phyloP scores from a whole-genome alignment of 2,797 vertebrate genomes.

The Chlorospingus flavigularis region DNA sequence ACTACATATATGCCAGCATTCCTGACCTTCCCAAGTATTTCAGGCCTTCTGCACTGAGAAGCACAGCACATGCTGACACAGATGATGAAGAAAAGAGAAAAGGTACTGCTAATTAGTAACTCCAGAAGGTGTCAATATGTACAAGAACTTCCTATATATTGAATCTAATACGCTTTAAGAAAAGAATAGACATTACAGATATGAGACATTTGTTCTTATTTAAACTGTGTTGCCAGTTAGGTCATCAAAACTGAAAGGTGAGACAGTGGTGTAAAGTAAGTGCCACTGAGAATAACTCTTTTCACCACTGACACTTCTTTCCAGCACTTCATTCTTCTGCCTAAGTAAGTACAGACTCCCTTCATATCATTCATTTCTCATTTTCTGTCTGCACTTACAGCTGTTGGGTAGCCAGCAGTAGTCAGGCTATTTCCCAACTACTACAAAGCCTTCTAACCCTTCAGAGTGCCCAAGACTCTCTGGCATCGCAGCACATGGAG shows the following conservation, averaged over 20 bases:
- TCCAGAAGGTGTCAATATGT: neutral
- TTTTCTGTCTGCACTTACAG: neutral
- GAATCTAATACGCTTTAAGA: neutral
- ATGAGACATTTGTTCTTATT: neutral
- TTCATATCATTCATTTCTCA: neutral
- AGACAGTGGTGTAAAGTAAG: neutral
- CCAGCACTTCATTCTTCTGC: neutral
- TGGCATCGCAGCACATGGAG: fast-evolving
- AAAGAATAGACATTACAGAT: neutral
- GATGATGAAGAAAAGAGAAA: constrained; percentile 80
- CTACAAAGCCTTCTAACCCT: neutral
- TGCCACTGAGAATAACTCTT: neutral
- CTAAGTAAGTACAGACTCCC: neutral
- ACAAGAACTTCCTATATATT: neutral
- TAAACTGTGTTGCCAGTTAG: neutral
- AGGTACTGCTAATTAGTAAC: constrained; percentile 77
- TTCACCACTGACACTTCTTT: neutral
- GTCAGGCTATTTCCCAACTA: neutral
- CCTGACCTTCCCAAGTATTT: constrained; percentile 80
- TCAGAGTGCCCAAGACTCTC: neutral
- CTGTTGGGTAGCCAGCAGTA: neutral
- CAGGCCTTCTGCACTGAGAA: constrained; percentile 73
- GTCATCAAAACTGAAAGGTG: neutral
- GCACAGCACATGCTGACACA: constrained; percentile 33
- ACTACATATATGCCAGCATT: constrained; percentile 79